Conservation (phyloP, 35 echinoderm and acorn worm genomes). For the Heliocidaris erythrogramma region DNA sequence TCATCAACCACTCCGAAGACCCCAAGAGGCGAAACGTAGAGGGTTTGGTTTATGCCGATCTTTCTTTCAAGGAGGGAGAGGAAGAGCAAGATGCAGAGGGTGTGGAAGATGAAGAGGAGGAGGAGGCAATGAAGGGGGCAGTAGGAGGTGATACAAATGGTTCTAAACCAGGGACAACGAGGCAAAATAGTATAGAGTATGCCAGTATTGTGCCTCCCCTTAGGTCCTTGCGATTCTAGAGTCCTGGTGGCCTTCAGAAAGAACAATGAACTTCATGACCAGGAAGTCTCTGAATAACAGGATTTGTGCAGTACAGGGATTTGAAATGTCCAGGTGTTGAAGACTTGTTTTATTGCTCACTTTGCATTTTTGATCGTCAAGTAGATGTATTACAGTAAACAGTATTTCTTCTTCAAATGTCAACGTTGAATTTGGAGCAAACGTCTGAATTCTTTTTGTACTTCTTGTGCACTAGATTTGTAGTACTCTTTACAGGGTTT, state of each 20-base stretch:
- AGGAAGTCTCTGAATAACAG: neutral
- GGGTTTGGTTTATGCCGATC: conserved; percentile 31
- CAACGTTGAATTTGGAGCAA: neutral
- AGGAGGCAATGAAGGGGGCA: conserved; percentile 31
- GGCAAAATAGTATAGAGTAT: conserved; percentile 23
- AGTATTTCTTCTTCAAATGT: neutral
- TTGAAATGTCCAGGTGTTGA: neutral
- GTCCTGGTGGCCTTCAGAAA: neutral
- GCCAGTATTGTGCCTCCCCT: conserved; percentile 41
- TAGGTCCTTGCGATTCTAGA: conserved; percentile 22
- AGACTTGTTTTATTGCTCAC: neutral
- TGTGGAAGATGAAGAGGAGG: neutral
- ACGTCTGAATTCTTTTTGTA: neutral
- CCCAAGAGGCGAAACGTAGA: conserved; percentile 36
- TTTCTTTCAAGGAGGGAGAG: conserved; percentile 26
- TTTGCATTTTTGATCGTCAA: neutral
- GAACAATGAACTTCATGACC: neutral
- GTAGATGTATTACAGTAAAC: neutral
- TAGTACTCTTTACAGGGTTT: neutral
- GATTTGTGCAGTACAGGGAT: neutral
- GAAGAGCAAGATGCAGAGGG: conserved; percentile 15
- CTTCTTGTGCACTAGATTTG: neutral
- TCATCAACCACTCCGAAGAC: conserved; percentile 22
- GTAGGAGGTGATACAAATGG: conserved; percentile 37
- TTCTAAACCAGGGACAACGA: neutral